Base-by-base conservation (phyloP, 2,888 invertebrate genomes). In the Orthosia gothica region DNA sequence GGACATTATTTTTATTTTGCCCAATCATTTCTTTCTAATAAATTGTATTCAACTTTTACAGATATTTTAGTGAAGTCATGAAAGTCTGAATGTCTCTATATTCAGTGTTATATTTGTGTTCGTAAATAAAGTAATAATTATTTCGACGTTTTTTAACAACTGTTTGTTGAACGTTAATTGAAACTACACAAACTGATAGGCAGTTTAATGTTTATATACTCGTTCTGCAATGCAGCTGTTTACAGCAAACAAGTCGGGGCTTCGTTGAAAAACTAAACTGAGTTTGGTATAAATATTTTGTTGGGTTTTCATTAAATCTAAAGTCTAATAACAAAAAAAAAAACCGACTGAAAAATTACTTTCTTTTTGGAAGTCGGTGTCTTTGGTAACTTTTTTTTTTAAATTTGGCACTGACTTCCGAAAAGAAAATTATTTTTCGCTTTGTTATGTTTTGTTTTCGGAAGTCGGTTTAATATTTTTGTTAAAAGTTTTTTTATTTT, bases 201-300 rank as follows among this genome's bases (percentile, higher is more conserved):
- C 74, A 54, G 58, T 62, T 79, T 74, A 45, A 62, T 81, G 61
- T 76, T 20, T 61, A 45, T n/a, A 16, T 16, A 57, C 32, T 40
- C 20, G 52, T 80, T 67, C 81, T 70, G 74, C 81, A 81, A 70
- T 80, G 74, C 81, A 74, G 84, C 40, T 74, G 69, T 84, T 70
- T 80, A 64, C 26, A 7, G 23, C 66, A 81, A 83, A 84, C 84
- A 84, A 52, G n/a, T n/a, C 20, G 3, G 16, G 20, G 54, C 18
- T 66, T 50, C 52, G 59, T 49, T 45, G 72, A 50, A 83, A 82
- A 79, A 79, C 62, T 50, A 70, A 58, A 69, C 58, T 50, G 55
- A 64, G 68, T 59, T 67, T 5, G 18, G 15, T 32, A 32, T 73
- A 54, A 62, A 83, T 61, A 57, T 83, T 63, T 49, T 67, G 47